phyloP scores from a whole-genome alignment of 2,888 invertebrate species.

The Melinaea menophilus region DNA sequence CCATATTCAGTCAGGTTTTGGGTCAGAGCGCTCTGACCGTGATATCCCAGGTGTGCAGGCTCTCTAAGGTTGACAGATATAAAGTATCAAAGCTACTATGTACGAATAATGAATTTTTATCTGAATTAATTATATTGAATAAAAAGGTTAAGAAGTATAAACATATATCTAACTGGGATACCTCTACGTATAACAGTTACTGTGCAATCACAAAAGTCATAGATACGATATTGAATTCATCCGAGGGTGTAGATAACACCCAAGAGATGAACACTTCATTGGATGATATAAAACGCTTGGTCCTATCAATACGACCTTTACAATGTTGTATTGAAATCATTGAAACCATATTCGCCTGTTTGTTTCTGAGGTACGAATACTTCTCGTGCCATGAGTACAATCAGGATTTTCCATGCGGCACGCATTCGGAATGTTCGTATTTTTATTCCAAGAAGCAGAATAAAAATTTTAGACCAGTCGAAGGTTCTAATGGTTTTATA shows the following conservation, averaged over 20 bases:
- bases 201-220: slow-evolving; percentile 73
- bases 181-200: slow-evolving; percentile 71
- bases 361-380: slow-evolving; percentile 82
- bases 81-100: slow-evolving; percentile 70
- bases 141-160: slow-evolving; percentile 36
- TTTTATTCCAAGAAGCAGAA: slow-evolving; percentile 68
- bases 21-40: slow-evolving; percentile 70
- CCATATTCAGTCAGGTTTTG: slow-evolving; percentile 67
- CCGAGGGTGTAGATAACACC: slow-evolving; percentile 51
- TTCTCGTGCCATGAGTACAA: slow-evolving; percentile 74
- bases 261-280: slow-evolving; percentile 62
- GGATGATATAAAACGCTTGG: slow-evolving; percentile 67
- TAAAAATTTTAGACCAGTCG: slow-evolving; percentile 45
- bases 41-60: slow-evolving; percentile 72
- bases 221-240: slow-evolving; percentile 65
- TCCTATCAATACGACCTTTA: slow-evolving; percentile 68
- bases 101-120: slow-evolving; percentile 65
- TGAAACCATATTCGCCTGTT: slow-evolving; percentile 84
- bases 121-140: slow-evolving; percentile 54
- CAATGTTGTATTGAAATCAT: slow-evolving; percentile 79
- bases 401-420: slow-evolving; percentile 64
- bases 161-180: slow-evolving; percentile 61
- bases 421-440: slow-evolving; percentile 71
- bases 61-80: slow-evolving; percentile 71
- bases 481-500: slow-evolving; percentile 70